Percentiles rank a stretch among this genome's conserved stretches.
Evolutionary conservation across 2,797 vertebrate species (phyloP).

Genomic region (Eutrigla gurnardus): DNA sequence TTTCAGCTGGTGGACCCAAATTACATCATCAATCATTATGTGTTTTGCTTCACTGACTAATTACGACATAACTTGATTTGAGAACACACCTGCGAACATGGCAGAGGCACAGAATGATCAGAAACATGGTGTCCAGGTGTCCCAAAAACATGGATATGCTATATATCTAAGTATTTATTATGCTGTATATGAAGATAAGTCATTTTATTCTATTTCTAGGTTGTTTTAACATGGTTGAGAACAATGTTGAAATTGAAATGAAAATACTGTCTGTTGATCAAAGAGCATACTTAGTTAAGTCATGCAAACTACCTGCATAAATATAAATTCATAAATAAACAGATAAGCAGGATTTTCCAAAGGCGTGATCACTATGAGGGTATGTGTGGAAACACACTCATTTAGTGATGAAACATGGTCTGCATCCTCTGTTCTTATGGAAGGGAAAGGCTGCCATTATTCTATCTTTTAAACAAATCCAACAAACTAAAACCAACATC

Average conservation of each 20-base stretch:
- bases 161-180: neutral
- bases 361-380: neutral
- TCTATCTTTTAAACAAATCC: neutral
- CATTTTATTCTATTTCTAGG: neutral
- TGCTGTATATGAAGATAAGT: no score
- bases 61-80: slow-evolving; percentile 3
- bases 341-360: neutral
- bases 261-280: neutral
- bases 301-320: neutral
- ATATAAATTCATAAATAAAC: neutral
- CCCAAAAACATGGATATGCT: neutral
- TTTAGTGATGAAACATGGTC: neutral
- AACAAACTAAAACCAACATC: neutral
- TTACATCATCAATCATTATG: slow-evolving; percentile 5
- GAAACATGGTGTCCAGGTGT: slow-evolving; percentile 8
- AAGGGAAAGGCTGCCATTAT: neutral
- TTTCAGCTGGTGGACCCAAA: slow-evolving; percentile 11
- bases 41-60: slow-evolving; percentile 11
- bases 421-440: neutral
- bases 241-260: no score
- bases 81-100: slow-evolving; percentile 10
- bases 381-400: neutral
- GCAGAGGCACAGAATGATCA: neutral
- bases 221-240: no score
- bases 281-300: neutral